Evolutionary conservation across 2,113 vertebrate genomes (phyloP).

Genomic region (Saccopteryx bilineata): DNA sequence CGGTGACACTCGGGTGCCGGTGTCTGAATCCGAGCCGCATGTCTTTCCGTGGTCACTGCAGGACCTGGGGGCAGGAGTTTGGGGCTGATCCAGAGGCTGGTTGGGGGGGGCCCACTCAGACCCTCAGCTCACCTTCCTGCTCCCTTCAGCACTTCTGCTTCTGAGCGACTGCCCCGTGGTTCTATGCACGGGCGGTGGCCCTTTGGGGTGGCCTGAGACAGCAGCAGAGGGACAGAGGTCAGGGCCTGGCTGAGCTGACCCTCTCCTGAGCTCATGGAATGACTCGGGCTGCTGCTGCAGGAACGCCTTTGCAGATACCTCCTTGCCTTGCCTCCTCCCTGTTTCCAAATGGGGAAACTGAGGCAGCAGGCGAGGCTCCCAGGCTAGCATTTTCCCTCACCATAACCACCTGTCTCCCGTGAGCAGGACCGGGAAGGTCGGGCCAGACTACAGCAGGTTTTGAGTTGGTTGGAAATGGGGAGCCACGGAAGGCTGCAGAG

Average conservation of each 20-base stretch:
- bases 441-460: neutral
- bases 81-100: neutral
- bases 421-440: neutral
- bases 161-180: neutral
- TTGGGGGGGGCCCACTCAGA: rapidly evolving
- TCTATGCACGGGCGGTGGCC: neutral
- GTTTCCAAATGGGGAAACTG: neutral
- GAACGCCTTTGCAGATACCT: neutral
- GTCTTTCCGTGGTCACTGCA: neutral
- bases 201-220: neutral
- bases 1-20: rapidly evolving
- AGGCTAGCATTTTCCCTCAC: too few species aligned
- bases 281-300: neutral
- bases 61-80: too few species aligned
- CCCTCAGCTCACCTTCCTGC: neutral
- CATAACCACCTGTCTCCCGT: neutral
- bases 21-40: neutral
- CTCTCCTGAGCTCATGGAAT: neutral
- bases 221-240: neutral
- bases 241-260: neutral
- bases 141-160: neutral
- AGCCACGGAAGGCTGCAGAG: neutral
- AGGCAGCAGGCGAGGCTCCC: neutral
- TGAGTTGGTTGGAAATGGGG: neutral
- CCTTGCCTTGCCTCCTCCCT: neutral